Evolutionary conservation across 2,797 vertebrate species (phyloP), one percentile per base, ranked within the genome.

Genomic region (Acanthornis magna): DNA sequence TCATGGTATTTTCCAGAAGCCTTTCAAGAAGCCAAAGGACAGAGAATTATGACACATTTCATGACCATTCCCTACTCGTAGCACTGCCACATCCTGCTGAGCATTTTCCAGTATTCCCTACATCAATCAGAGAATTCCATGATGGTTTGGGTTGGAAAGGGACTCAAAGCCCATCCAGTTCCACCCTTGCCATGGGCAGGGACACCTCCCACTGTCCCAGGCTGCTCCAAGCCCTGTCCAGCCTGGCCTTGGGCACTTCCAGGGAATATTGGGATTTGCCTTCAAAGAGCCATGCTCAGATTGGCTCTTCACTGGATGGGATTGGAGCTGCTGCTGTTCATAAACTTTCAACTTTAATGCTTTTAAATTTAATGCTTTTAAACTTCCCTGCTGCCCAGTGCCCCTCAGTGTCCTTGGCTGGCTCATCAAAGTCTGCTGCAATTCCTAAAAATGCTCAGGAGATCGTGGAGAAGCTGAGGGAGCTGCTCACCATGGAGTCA

Each of bases 191-290:
- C 40, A 11, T 18, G 22, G 11, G 7, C 32, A 75, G 78, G 42
- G 23, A 38, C 42, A 38, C 9, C 15, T 70, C 1, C 50, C 32
- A 43, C 50, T 16, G 0, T 36, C 22, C 36, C 71, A 62, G 78
- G 13, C 0, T 38, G 36, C 16, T 82, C 42, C 36, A 43, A 42
- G 36, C 2, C 42, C 34, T 1, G 2, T 43, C 62, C 62, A 82
- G 0, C 23, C 7, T 55, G 63, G 50, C 50, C 16, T 50, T 17
- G 63, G 71, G 0, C 27, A 57, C 27, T 63, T 0, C 42, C 50
- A 50, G 32, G 23, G 30, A 62, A 23, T 34, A 62, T 32, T 40
- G 29, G 32, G 53, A 48, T 20, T 19, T 27, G 14, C 51, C n/a
- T 25, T 36, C 29, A 58, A 36, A 77, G 47, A 17, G 19, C 6